Percentiles rank a stretch among this genome's conserved stretches.
Evolutionary conservation across 2,888 invertebrate species (phyloP).

Genomic region (Cataglyphis albicans): DNA sequence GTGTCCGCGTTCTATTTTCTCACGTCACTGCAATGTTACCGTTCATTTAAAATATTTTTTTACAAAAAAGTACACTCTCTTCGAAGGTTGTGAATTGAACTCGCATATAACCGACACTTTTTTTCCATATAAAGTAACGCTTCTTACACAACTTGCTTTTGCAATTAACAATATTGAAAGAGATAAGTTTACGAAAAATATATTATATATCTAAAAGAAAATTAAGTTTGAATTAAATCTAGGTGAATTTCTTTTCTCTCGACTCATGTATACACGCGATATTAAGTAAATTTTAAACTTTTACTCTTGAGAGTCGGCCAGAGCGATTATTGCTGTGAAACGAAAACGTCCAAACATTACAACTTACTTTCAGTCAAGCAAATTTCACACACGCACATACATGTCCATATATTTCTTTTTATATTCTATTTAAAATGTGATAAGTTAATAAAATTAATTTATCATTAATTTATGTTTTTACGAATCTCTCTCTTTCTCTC

Average conservation of each 20-base stretch:
- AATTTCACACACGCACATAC: neutral
- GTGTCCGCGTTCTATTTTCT: neutral
- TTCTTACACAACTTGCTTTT: neutral
- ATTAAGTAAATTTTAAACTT: conserved; percentile 46
- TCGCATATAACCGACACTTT: neutral
- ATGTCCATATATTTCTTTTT: neutral
- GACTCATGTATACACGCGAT: conserved; percentile 35
- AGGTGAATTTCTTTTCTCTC: conserved; percentile 23
- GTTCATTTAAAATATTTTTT: neutral
- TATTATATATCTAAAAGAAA: neutral
- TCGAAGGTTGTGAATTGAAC: neutral
- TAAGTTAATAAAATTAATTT: neutral
- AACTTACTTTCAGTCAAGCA: neutral
- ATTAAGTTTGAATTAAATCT: conserved; percentile 31
- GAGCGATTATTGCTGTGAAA: conserved; percentile 41
- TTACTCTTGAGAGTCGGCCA: conserved; percentile 42
- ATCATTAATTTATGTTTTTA: neutral
- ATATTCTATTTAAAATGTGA: neutral
- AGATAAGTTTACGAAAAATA: neutral
- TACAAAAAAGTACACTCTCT: neutral
- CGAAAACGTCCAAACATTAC: conserved; percentile 12
- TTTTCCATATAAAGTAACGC: neutral
- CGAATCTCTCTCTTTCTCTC: too few species aligned
- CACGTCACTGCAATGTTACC: neutral
- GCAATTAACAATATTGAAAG: neutral